A percentile compares a stretch with the other conserved stretches of the same genome.
Evolutionary conservation across 2,113 vertebrate genomes (phyloP).

Genomic region (Spermophilus dauricus): DNA sequence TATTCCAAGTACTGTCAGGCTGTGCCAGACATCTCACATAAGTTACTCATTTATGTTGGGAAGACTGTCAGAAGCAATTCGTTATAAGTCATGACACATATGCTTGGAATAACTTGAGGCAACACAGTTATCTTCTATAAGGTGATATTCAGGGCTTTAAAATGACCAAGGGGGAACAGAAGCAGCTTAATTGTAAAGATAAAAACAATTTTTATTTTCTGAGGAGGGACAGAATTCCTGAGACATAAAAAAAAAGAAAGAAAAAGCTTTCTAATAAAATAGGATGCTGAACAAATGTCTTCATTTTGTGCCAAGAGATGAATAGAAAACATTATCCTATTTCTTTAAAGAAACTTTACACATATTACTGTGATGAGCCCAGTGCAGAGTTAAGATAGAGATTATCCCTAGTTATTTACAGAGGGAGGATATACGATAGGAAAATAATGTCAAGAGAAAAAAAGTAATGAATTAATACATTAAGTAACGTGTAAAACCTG

Average conservation of each 20-base stretch:
- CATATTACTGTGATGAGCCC: neutral
- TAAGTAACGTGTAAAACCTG: neutral
- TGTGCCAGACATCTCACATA: constrained; percentile 52
- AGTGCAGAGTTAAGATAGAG: neutral
- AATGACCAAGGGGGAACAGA: constrained; percentile 7
- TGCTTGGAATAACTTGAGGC: constrained; percentile 34
- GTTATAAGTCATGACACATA: constrained; percentile 21
- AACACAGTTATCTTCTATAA: constrained; percentile 37
- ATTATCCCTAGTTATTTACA: neutral
- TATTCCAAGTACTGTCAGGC: constrained; percentile 24
- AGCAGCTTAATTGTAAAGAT: neutral
- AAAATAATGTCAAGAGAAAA: constrained; percentile 16
- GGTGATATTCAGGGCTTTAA: constrained; percentile 12
- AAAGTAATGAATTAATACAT: neutral
- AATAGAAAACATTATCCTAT: constrained; percentile 29
- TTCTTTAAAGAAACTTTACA: constrained; percentile 19
- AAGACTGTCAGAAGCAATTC: constrained; percentile 58
- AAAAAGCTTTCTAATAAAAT: constrained; percentile 44
- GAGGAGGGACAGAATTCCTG: constrained; percentile 27
- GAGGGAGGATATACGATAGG: neutral
- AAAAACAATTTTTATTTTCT: constrained; percentile 30
- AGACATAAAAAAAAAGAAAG: neutral
- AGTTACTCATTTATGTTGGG: constrained; percentile 29
- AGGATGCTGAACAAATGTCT: neutral
- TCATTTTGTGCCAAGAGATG: constrained; percentile 44